These are phyloP conservation scores for Drosophila nannoptera DNA, from an alignment of 1,140 invertebrate genomes.

Conservation along the genomic window DNA sequence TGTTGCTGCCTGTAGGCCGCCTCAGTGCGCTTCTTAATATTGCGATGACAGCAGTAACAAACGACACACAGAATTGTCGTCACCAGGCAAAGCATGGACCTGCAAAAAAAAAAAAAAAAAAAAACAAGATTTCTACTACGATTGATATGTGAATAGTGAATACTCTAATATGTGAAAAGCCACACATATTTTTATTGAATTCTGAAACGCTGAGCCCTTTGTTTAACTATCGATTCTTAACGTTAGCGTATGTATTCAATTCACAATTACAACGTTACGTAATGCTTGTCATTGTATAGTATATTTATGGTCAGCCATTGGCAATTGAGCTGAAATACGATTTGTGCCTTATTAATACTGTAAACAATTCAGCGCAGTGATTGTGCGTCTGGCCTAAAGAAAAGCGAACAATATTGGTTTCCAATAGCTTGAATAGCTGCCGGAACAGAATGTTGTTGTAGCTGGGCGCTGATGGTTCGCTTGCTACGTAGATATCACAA, in stretches of 20 bases:
- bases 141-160: not conserved
- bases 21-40: conserved; percentile 81
- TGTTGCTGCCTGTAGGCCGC: conserved; percentile 81
- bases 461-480: not conserved
- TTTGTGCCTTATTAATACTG: not conserved
- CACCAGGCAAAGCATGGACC: conserved; percentile 83
- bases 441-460: not conserved
- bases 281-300: too few species aligned
- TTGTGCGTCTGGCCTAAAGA: not conserved
- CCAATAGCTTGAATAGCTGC: not conserved
- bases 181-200: not conserved
- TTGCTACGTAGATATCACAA: conserved; percentile 1
- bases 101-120: conserved; percentile 67
- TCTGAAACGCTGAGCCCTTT: too few species aligned
- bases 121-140: not conserved
- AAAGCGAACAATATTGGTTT: conserved; percentile 1
- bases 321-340: too few species aligned
- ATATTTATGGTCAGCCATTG: too few species aligned
- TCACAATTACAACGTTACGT: not conserved
- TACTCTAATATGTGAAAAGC: not conserved
- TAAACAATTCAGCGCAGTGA: not conserved
- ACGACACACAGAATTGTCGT: conserved; percentile 83
- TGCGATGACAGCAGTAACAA: conserved; percentile 85
- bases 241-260: not conserved
- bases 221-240: too few species aligned